Evolutionary conservation across 2,113 vertebrate species (phyloP).

Genomic region (Amazona guildingii): DNA sequence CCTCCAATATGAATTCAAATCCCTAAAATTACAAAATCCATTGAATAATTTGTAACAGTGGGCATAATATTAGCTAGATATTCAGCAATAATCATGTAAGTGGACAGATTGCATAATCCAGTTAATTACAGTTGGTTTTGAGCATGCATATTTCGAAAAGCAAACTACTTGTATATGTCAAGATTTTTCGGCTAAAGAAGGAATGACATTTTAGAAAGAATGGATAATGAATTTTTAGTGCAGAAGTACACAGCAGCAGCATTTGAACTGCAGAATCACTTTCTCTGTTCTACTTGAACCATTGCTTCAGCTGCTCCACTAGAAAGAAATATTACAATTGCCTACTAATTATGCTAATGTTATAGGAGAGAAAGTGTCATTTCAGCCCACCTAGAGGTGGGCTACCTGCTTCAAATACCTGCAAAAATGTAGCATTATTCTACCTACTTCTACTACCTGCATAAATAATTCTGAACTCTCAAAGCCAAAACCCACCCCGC

Average conservation of each 20-base stretch:
- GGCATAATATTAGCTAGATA: constrained; percentile 1
- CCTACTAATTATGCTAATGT: neutral
- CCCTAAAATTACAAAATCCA: neutral
- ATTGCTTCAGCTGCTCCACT: neutral
- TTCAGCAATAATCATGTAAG: constrained; percentile 14
- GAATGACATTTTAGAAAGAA: neutral
- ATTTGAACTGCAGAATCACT: constrained; percentile 23
- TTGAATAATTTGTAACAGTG: constrained; percentile 15
- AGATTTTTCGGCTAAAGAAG: constrained; percentile 31
- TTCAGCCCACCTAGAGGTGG: neutral
- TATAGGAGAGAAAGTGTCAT: neutral
- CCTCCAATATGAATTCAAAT: neutral
- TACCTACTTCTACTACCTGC: neutral
- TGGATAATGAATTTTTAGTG: constrained; percentile 3
- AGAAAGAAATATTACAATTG: neutral
- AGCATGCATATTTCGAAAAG: constrained; percentile 21
- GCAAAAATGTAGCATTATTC: neutral
- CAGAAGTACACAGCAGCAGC: neutral
- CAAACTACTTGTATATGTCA: neutral
- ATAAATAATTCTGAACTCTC: neutral
- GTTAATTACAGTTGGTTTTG: constrained; percentile 40
- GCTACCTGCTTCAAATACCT: neutral
- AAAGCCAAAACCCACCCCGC: neutral
- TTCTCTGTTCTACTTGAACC: neutral
- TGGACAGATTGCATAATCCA: constrained; percentile 18